Conservation (phyloP, 2,888 invertebrate species). For the Drosophila prolongata region DNA sequence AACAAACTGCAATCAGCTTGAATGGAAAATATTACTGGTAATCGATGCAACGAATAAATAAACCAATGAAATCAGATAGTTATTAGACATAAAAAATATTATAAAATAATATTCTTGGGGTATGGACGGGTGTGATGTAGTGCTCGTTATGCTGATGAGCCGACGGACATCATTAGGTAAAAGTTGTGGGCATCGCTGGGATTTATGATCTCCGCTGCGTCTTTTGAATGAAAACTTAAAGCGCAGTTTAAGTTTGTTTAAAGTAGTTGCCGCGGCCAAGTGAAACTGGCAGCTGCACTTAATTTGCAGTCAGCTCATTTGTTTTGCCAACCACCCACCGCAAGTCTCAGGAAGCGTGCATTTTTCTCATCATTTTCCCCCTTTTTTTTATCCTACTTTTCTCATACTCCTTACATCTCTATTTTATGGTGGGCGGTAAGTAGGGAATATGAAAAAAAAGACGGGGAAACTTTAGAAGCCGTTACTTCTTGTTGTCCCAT, state of each 20-base stretch:
- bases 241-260: constrained; percentile 61
- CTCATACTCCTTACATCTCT: constrained; percentile 17
- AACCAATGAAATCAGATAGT: no score
- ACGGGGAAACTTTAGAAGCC: constrained; percentile 38
- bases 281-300: constrained; percentile 74
- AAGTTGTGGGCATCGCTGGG: constrained; percentile 27
- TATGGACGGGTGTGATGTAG: neutral
- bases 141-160: neutral
- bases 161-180: constrained; percentile 34
- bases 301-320: constrained; percentile 74
- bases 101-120: no score
- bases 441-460: constrained; percentile 49
- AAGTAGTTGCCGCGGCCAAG: constrained; percentile 54
- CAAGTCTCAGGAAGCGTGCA: constrained; percentile 26
- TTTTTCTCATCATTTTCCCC: constrained; percentile 20
- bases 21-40: no score
- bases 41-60: no score
- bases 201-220: constrained; percentile 22
- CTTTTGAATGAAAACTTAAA: constrained; percentile 59
- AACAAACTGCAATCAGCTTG: no score
- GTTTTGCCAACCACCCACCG: constrained; percentile 29
- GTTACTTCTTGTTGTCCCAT: constrained; percentile 23
- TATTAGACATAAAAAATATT: no score
- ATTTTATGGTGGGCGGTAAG: constrained; percentile 27
- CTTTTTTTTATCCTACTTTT: constrained; percentile 1